phyloP scores from a whole-genome alignment of 1,140 invertebrate genomes.

The Cotesia typhae region DNA sequence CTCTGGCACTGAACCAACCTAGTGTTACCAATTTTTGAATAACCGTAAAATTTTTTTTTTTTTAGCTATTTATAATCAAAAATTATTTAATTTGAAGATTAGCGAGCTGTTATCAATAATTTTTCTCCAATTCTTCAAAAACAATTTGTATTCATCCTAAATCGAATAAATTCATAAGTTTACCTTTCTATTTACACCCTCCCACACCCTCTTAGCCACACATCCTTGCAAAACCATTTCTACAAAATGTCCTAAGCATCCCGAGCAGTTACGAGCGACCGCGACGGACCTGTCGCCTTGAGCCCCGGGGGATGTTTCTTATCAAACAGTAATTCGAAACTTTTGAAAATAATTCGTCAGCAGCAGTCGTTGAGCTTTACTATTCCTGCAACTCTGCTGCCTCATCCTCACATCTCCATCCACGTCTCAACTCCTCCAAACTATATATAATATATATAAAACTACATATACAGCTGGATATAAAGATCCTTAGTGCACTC shows the following conservation, averaged over 20 bases:
- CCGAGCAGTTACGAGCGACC: not conserved
- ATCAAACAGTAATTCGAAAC: constrained; percentile 44
- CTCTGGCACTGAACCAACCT: constrained; percentile 8
- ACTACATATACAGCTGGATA: too few relatives aligned
- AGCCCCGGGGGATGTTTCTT: constrained; percentile 21
- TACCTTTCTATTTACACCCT: not conserved
- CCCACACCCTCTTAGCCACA: not conserved
- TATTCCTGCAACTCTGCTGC: too few relatives aligned
- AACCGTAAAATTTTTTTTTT: too few relatives aligned
- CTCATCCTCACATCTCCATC: not conserved
- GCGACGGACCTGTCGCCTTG: not conserved
- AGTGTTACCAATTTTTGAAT: too few relatives aligned
- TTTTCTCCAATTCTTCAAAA: too few relatives aligned
- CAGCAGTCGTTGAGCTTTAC: constrained; percentile 9
- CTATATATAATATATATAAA: not conserved
- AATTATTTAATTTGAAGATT: too few relatives aligned
- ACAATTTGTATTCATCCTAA: not conserved
- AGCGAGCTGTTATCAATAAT: too few relatives aligned
- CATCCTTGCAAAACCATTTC: not conserved
- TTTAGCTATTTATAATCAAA: too few relatives aligned
- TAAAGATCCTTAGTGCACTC: not conserved
- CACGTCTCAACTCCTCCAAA: not conserved
- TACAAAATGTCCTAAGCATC: constrained; percentile 31
- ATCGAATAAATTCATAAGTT: not conserved
- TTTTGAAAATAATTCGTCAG: constrained; percentile 46